Conservation (phyloP, 1,140 invertebrate genomes). For the Macrostomum lignano region DNA sequence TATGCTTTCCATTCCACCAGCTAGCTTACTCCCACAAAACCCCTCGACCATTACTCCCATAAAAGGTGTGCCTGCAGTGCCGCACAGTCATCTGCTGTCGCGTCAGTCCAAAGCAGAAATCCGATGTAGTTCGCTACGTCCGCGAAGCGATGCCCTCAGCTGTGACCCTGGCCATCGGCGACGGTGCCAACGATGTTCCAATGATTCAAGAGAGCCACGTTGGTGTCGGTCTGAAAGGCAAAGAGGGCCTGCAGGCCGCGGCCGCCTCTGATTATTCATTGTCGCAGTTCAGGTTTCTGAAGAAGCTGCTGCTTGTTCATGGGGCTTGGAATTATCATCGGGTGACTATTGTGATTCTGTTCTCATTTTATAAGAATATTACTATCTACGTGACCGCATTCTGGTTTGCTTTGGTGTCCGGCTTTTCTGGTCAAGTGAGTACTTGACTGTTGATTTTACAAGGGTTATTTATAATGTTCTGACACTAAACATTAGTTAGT, state of each 20-base stretch:
- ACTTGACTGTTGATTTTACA: constrained; percentile 89
- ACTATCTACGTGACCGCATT: constrained; percentile 79
- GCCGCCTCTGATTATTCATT: constrained; percentile 93
- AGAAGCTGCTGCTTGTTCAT: constrained; percentile 59
- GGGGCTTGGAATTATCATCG: constrained; percentile 92
- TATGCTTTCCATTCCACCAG: too few relatives aligned
- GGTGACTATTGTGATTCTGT: constrained; percentile 85
- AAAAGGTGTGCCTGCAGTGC: constrained; percentile 16
- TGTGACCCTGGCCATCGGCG: constrained; percentile 29
- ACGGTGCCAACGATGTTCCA: constrained; percentile 82
- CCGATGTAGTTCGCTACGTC: constrained; percentile 9
- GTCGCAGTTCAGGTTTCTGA: constrained; percentile 50
- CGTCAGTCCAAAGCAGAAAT: constrained; percentile 27
- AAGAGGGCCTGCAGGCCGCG: constrained; percentile 82
- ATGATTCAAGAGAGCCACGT: constrained; percentile 80
- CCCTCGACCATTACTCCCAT: too few relatives aligned
- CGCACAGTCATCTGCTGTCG: constrained; percentile 25
- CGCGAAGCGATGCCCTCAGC: constrained; percentile 5
- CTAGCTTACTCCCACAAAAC: too few relatives aligned
- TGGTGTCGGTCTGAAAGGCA: constrained; percentile 80
- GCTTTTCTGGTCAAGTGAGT: constrained; percentile 90
- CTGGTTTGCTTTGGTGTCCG: constrained; percentile 91
- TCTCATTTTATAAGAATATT: constrained; percentile 98
- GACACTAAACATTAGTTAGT: too few relatives aligned
- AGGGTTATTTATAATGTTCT: too few relatives aligned